These are phyloP conservation scores for Paracyprichromis sp. DNA, from an alignment of 2,113 vertebrate genomes.

Conservation along the genomic window DNA sequence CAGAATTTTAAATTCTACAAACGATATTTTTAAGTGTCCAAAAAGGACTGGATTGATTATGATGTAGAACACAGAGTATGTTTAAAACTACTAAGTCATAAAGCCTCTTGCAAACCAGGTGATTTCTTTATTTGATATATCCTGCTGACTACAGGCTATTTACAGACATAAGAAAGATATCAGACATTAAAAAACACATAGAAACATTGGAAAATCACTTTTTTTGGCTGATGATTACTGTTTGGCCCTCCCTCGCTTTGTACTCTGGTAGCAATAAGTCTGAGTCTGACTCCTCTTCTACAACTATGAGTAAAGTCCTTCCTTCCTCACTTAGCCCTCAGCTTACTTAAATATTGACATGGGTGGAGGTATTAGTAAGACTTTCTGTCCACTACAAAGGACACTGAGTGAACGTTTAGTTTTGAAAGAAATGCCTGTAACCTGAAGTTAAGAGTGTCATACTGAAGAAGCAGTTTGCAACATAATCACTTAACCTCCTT, in stretches of 20 bases:
- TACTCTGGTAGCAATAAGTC: neutral
- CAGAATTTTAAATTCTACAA: neutral
- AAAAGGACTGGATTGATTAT: neutral
- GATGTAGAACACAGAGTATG: neutral
- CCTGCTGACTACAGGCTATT: neutral
- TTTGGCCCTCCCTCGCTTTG: neutral
- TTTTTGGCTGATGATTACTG: neutral
- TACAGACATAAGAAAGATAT: neutral
- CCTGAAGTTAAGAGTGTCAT: neutral
- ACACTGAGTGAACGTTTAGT: neutral
- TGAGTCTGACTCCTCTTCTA: neutral
- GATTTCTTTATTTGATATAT: neutral
- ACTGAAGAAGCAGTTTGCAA: neutral
- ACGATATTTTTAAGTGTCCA: neutral
- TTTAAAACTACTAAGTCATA: neutral
- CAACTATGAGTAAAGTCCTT: neutral
- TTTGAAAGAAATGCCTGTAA: neutral
- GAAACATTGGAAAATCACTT: neutral
- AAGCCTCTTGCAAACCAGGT: neutral
- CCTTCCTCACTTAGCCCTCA: neutral
- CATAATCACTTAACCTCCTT: neutral
- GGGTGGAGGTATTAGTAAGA: neutral
- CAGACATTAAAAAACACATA: neutral
- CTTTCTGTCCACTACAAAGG: neutral
- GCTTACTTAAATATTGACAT: neutral